Conservation (phyloP, 2,797 vertebrate genomes). For the Ptychadena robeensis region DNA sequence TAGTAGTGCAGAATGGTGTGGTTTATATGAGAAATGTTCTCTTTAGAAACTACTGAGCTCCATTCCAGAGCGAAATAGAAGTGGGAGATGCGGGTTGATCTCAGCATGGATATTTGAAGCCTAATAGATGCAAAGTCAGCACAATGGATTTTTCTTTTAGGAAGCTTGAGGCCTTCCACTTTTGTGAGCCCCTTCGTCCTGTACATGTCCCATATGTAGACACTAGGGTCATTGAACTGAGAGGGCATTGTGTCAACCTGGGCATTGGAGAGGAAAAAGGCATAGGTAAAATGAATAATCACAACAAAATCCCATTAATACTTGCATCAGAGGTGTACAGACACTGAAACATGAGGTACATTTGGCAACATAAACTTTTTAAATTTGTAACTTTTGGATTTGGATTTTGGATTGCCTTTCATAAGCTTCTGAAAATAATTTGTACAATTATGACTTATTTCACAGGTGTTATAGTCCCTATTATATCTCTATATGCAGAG, state of each 20-base stretch:
- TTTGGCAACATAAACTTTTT: no score
- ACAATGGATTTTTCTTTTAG: slow-evolving; percentile 77
- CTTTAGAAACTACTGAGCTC: slow-evolving; percentile 86
- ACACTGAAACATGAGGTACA: no score
- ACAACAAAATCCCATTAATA: not conserved
- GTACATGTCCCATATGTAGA: slow-evolving; percentile 92
- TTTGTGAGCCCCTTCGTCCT: slow-evolving; percentile 83
- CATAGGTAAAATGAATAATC: not conserved
- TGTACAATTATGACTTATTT: no score
- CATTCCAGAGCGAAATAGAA: slow-evolving; percentile 95
- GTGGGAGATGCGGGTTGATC: slow-evolving; percentile 81
- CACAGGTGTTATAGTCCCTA: no score
- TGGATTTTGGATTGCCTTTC: no score
- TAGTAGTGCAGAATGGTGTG: slow-evolving; percentile 87
- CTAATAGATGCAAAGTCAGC: slow-evolving; percentile 84
- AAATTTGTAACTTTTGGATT: no score
- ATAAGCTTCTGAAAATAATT: no score
- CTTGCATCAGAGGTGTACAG: not conserved
- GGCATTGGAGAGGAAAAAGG: slow-evolving; percentile 34
- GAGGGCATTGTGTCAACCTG: slow-evolving; percentile 88
- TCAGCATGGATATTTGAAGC: slow-evolving; percentile 85
- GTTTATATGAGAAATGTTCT: slow-evolving; percentile 81
- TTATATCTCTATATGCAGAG: no score
- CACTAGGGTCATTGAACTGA: slow-evolving; percentile 87
- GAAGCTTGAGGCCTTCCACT: slow-evolving; percentile 77